These are phyloP conservation scores for Radopholus similis DNA, from an alignment of 1,140 invertebrate genomes.

Conservation along the genomic window DNA sequence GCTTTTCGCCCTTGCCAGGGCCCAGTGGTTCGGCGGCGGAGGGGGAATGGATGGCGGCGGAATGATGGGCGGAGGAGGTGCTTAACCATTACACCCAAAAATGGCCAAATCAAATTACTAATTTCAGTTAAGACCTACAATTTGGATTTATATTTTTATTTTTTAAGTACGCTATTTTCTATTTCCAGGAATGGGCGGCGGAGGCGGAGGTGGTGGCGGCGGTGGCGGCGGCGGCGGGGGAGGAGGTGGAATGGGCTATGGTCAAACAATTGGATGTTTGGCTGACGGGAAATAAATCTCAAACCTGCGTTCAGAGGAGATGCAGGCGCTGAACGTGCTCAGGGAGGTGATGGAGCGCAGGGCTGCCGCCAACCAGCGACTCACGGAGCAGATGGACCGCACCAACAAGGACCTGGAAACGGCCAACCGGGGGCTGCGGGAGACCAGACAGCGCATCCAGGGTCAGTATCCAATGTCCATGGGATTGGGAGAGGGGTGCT, in stretches of 20 bases:
- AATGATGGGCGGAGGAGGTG: no score
- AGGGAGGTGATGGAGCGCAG: conserved; percentile 11
- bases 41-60: background rate
- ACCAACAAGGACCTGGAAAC: background rate
- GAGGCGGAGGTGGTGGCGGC: background rate
- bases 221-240: background rate
- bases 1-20: no score
- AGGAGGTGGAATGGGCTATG: background rate
- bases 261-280: background rate
- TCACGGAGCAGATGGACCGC: conserved; percentile 10
- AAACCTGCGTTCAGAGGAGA: conserved; percentile 1
- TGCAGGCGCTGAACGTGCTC: conserved; percentile 5
- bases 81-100: no score
- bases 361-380: background rate
- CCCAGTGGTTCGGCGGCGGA: background rate
- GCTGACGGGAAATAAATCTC: background rate
- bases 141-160: no score
- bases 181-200: background rate
- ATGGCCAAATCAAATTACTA: background rate
- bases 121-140: background rate
- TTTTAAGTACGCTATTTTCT: no score
- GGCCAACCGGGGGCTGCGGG: background rate
- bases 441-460: conserved; percentile 8
- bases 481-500: background rate
- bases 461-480: background rate